Percentiles rank a stretch among this genome's conserved stretches.
Conservation (phyloP, 2,113 vertebrate genomes). For the Entelurus aequoreus region DNA sequence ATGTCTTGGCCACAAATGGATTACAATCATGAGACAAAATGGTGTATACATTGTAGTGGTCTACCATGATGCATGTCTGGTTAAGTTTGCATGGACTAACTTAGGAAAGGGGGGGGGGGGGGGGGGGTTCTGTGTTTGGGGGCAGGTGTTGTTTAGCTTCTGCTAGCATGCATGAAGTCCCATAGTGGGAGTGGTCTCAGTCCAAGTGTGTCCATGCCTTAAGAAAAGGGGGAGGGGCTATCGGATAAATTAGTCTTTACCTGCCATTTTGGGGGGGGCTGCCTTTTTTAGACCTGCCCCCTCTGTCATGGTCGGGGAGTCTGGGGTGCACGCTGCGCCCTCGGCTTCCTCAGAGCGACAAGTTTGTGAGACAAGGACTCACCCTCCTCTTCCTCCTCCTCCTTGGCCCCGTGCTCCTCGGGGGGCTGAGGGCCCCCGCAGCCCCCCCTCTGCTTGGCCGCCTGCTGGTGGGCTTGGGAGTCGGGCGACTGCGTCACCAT, state of each 20-base stretch:
- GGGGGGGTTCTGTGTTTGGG: slow-evolving; percentile 39
- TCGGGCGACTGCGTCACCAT: slow-evolving; percentile 89
- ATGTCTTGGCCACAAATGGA: too few species aligned
- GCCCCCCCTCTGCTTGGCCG: slow-evolving; percentile 48
- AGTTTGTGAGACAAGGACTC: slow-evolving; percentile 79
- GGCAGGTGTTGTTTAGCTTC: slow-evolving; percentile 2
- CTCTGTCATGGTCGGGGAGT: slow-evolving; percentile 67
- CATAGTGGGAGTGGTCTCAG: slow-evolving; percentile 16
- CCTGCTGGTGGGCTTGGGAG: slow-evolving; percentile 70
- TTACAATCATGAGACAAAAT: too few species aligned
- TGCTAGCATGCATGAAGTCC: slow-evolving; percentile 34
- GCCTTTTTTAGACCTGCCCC: slow-evolving; percentile 55
- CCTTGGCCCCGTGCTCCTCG: slow-evolving; percentile 55
- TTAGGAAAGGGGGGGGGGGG: slow-evolving; percentile 16
- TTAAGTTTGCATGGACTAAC: background rate
- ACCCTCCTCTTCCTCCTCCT: slow-evolving; percentile 90
- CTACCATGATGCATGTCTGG: background rate
- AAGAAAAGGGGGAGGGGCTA: slow-evolving; percentile 15
- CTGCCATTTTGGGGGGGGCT: slow-evolving; percentile 62
- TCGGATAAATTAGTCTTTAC: slow-evolving; percentile 66
- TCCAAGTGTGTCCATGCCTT: slow-evolving; percentile 39
- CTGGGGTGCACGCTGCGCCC: slow-evolving; percentile 61
- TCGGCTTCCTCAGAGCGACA: slow-evolving; percentile 73
- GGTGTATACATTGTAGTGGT: too few species aligned
- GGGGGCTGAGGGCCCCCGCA: slow-evolving; percentile 45